phyloP scores from a whole-genome alignment of 2,888 invertebrate species.

The Gonocerus acuteangulatus region DNA sequence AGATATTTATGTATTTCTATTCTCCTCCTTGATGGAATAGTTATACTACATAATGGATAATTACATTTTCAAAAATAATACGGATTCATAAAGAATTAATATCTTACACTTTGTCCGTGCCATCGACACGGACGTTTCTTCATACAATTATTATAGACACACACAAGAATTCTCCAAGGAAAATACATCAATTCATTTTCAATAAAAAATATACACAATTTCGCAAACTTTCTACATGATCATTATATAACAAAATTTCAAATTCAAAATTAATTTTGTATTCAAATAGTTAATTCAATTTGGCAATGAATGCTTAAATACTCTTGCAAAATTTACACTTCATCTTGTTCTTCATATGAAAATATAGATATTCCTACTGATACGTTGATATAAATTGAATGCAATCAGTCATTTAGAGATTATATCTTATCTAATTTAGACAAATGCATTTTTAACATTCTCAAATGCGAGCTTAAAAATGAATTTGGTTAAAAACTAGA shows the following conservation, averaged over 20 bases:
- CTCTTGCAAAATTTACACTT: constrained; percentile 23
- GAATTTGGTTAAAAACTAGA: constrained; percentile 20
- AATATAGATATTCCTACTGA: constrained; percentile 35
- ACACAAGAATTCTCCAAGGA: constrained; percentile 14
- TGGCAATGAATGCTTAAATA: constrained; percentile 26
- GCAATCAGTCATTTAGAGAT: constrained; percentile 31
- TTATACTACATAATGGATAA: constrained; percentile 8
- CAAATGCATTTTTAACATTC: constrained; percentile 14
- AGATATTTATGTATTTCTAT: constrained; percentile 4
- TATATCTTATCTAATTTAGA: constrained; percentile 23
- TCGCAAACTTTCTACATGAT: constrained; percentile 1
- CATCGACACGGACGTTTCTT: constrained; percentile 15
- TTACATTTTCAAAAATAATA: constrained; percentile 22
- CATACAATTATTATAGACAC: constrained; percentile 10
- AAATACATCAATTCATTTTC: constrained; percentile 18
- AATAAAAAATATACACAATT: constrained; percentile 27
- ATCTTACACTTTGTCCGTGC: constrained; percentile 19
- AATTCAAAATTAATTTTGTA: constrained; percentile 13
- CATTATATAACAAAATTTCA: constrained; percentile 11
- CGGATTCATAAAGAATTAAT: constrained; percentile 20
- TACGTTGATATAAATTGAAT: constrained; percentile 34
- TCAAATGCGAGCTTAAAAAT: constrained; percentile 21
- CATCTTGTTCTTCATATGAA: constrained; percentile 29
- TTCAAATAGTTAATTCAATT: constrained; percentile 17
- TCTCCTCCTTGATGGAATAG: neutral